Conservation (phyloP, 35 echinoderm and acorn worm species). For the Holothuria glaberrima region DNA sequence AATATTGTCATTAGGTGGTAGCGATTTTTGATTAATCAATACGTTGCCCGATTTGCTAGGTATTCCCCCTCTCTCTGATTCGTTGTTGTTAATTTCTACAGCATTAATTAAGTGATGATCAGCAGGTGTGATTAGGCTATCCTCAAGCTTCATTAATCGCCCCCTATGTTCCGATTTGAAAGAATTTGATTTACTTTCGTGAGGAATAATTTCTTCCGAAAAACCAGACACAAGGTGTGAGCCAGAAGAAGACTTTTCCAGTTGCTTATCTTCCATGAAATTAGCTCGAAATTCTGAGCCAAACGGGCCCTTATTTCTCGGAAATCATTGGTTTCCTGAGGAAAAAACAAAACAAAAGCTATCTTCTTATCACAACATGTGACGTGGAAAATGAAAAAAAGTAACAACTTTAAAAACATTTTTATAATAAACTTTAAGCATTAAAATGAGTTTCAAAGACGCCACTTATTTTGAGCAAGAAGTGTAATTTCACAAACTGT, state of each 20-base stretch:
- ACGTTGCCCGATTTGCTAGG: not conserved
- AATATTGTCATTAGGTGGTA: not conserved
- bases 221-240: slow-evolving; percentile 16
- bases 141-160: not conserved
- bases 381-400: too few species aligned
- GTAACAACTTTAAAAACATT: too few species aligned
- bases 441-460: too few species aligned
- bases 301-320: not conserved
- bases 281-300: not conserved
- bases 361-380: too few species aligned
- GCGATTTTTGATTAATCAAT: not conserved
- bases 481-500: too few species aligned
- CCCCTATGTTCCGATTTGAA: not conserved
- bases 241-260: not conserved
- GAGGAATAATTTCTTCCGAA: not conserved
- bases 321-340: not conserved
- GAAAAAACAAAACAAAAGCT: not conserved
- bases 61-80: not conserved
- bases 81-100: slow-evolving; percentile 8
- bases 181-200: not conserved
- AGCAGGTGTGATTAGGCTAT: not conserved
- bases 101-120: not conserved
- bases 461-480: too few species aligned
- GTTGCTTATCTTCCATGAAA: slow-evolving; percentile 9
- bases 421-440: too few species aligned